These are phyloP conservation scores for Semnopithecus entellus DNA, from an alignment of 2,113 vertebrate genomes.

Conservation along the genomic window DNA sequence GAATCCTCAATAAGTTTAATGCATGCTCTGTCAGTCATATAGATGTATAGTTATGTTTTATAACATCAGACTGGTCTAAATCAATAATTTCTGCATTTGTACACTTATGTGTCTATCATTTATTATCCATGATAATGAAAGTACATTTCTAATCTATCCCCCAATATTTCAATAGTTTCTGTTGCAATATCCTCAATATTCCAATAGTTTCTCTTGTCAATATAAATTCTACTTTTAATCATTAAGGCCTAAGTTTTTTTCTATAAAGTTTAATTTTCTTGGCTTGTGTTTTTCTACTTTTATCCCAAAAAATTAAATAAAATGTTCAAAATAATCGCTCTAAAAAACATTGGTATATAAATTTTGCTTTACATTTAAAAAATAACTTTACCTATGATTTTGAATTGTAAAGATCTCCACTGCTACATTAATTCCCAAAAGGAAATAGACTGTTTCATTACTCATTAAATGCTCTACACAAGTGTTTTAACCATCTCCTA, in stretches of 20 bases:
- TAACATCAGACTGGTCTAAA: neutral
- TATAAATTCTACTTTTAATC: neutral
- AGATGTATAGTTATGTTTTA: neutral
- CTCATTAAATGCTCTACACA: neutral
- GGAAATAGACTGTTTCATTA: neutral
- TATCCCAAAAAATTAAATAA: neutral
- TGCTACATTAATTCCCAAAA: neutral
- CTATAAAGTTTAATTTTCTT: neutral
- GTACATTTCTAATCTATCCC: neutral
- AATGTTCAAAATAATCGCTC: neutral
- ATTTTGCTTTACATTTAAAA: neutral
- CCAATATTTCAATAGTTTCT: neutral
- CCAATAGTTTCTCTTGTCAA: neutral
- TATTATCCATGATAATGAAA: neutral
- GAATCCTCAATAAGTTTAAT: neutral
- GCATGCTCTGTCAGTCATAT: neutral
- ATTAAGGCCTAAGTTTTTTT: neutral
- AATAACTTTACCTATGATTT: neutral
- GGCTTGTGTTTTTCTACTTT: neutral
- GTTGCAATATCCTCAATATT: neutral
- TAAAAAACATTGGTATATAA: neutral
- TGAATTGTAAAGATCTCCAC: neutral
- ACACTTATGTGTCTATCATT: neutral
- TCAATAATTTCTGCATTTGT: neutral
- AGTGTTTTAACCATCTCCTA: neutral